Evolutionary conservation across 2,797 vertebrate genomes (phyloP), one percentile per base, ranked within the genome.

Genomic region (Syngnathus rostellatus): DNA sequence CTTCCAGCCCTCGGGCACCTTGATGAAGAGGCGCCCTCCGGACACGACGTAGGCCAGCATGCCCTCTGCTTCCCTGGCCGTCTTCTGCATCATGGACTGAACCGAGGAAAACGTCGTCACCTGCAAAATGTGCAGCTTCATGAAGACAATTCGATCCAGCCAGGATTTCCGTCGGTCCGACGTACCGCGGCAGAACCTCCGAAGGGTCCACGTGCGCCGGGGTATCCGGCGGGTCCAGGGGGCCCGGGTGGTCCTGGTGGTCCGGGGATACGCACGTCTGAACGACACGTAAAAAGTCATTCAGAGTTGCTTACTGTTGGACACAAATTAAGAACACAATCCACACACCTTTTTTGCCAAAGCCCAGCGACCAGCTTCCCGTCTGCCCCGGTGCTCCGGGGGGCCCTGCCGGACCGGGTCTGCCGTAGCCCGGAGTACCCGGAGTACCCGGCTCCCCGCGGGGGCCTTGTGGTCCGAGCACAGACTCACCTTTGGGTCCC

Each of bases 1-100:
- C 82, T 92, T 96, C 97, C 97, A 99, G 50, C 97, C 97, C 61
- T 91, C 91, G 72, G 70, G 80, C 63, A 98, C 95, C 19, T 95
- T 95, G 59, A 98, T 85, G 77, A 93, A 98, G 37, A 98, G 90
- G 67, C 93, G 93, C 17, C 90, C 86, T 48, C 88, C 92, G 66
- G 88, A 86, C 2, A 81, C 90, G 71, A 97, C 85, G 19, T 92
- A 96, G 45, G 89, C 83, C 70, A 99, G 71, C 0, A 92, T 92
- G 25, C 96, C 96, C 75, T 94, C 94, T 37, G 89, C 74, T 11
- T 94, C 91, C 43, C 89, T 72, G 67, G 83, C 77, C 0, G 93
- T 92, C 8, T 88, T 90, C 81, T 92, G 92, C 83, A 93, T 87
- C 94, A 99, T 93, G 5, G 67, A 81, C 10, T 93, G 89, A 59